Evolutionary conservation across 2,888 invertebrate species (phyloP).

Genomic region (Clusia tigrina): DNA sequence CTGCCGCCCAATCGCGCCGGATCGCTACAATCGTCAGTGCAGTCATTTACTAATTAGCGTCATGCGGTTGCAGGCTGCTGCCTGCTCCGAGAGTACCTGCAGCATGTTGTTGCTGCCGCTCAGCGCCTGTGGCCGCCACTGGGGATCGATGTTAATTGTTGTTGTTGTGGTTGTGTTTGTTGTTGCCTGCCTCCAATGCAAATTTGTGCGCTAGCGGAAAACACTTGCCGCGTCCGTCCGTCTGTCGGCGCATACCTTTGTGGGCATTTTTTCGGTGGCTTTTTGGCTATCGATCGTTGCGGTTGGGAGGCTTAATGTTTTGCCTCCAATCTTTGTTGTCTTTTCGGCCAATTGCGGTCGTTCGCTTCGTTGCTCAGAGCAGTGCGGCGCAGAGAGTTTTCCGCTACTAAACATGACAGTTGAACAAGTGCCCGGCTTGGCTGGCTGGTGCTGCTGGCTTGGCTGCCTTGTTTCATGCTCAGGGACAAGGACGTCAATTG

Average conservation of each 20-base stretch:
- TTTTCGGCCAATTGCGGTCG: too few relatives aligned
- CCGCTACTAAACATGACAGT: not conserved
- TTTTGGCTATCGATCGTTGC: slow-evolving; percentile 8
- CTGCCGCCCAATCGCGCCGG: not conserved
- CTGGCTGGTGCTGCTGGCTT: not conserved
- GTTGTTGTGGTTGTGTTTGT: not conserved
- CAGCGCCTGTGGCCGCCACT: not conserved
- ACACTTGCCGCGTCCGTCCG: not conserved
- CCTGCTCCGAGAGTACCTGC: not conserved
- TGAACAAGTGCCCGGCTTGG: slow-evolving; percentile 11
- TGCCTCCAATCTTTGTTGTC: not conserved
- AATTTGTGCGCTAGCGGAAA: not conserved
- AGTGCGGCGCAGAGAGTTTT: not conserved
- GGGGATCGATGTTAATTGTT: slow-evolving; percentile 8
- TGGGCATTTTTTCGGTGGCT: not conserved
- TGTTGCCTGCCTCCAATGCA: not conserved
- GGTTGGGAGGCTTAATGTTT: not conserved
- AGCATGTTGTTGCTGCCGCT: not conserved
- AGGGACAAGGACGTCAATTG: not conserved
- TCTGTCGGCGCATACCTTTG: not conserved
- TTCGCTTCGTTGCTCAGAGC: too few relatives aligned
- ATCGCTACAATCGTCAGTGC: not conserved
- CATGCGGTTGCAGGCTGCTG: not conserved
- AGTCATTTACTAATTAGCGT: slow-evolving; percentile 12
- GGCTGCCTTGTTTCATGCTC: too few relatives aligned